Evolutionary conservation across 2,797 vertebrate species (phyloP), one percentile per base, ranked within the genome.

Genomic region (Oreochromis grahami): DNA sequence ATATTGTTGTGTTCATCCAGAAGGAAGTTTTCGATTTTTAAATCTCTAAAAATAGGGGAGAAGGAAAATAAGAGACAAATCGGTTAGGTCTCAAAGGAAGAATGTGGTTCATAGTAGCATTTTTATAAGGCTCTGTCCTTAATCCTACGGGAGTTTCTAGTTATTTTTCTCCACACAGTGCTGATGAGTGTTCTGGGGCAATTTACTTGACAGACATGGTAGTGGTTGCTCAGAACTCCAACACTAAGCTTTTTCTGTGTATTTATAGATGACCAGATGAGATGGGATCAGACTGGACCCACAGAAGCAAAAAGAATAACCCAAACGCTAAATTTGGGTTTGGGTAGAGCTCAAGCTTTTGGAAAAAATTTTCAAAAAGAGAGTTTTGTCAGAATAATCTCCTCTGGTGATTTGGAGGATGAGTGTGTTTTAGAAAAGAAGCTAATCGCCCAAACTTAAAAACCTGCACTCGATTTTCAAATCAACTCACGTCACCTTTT

Each of bases 1-100:
- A 97, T 98, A 94, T 97, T 97, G 92, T 97, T 96, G 45, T 97
- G 96, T 84, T 97, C 97, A 85, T 98, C 96, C 55, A 98, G 94
- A 80, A 98, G 95, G 93, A 98, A 98, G 95, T 97, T 98, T 95
- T 98, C 97, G 82, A 97, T 97, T 95, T 98, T 98, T 80, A 98
- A 89, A 91, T 98, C 96, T 90, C 97, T 98, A 74, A 82, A 86
- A 80, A 89, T 21, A 38, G 89, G 10, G 45, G 7, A 74, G 26
- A 74, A 74, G 29, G 43, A 88, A 79, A 87, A 85, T 38, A 89
- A 82, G 32, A 81, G 53, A 50, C 19, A 77, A 24, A 72, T 38
- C 9, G 7, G 52, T 45, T 21, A 32, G 12, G 12, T 68, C 10
- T 63, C 10, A 79, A 36, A 56, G 60, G 8, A 56, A 26, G 53